Base-by-base conservation (phyloP, 2,797 vertebrate species). In the Melanotaenia trifasciata region DNA sequence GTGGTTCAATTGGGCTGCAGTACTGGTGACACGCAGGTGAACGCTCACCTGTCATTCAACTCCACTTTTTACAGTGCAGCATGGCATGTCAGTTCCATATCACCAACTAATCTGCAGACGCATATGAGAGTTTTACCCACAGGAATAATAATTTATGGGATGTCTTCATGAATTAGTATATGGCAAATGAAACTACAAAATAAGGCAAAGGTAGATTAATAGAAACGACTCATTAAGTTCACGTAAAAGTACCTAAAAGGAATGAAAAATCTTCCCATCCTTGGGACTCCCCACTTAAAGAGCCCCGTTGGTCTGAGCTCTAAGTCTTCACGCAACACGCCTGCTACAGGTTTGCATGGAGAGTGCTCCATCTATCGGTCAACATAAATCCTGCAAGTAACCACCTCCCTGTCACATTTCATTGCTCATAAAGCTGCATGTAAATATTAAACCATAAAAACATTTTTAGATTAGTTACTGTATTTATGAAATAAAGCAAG, bases 311-410 rank as follows among this genome's bases (percentile, higher is more conserved):
- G 56, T 51, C 33, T 65, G 51, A 63, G 72, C 68, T 57, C 40
- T 67, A 1, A 22, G 30, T 70, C 58, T 74, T 56, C 18, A 9
- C 30, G 36, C 38, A 62, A 1, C 7, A 61, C 43, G 63, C 59
- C 74, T 50, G 60, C 63, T 64, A 32, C 66, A 28, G 66, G 86
- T 92, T 89, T 85, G 81, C 81, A 88, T 91, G 93, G 81, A 86
- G 59, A 92, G 92, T 88, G 87, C 90, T 93, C 94, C 95, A 93
- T 94, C 94, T 95, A 85, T 93, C 81, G 95, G 85, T 10, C 26
- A 61, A 60, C 0, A 36, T 0, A 12, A 65, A 36, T 38, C 9
- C 76, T 56, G 50, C 26, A 6, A 33, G 1, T 36, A 4, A 14
- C 10, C 38, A 26, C 9, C 0, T 32, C 60, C 2, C 38, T 26